Evolutionary conservation across 2,113 vertebrate species (phyloP).

Genomic region (Trematomus loennbergii): DNA sequence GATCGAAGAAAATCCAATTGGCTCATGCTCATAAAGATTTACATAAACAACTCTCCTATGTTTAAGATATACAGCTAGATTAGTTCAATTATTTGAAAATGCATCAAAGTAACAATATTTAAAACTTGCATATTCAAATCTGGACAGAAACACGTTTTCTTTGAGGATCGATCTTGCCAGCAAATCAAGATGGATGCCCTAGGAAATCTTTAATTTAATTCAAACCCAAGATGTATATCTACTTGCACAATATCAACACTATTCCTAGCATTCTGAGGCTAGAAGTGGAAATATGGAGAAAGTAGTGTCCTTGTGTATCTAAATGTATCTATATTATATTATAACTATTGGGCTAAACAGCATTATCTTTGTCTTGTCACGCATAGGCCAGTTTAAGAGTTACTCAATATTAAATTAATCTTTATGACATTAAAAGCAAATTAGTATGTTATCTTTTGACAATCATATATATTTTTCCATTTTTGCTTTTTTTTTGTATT

Average conservation of each 20-base stretch:
- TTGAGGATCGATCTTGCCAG: background rate
- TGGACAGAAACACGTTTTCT: background rate
- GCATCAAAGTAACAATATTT: constrained; percentile 50
- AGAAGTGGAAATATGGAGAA: constrained; percentile 35
- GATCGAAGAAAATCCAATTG: constrained; percentile 29
- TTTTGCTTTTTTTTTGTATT: too few relatives aligned
- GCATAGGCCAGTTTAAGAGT: too few relatives aligned
- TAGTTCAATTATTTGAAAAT: constrained; percentile 26
- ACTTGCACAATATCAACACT: constrained; percentile 20
- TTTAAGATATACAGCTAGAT: too few relatives aligned
- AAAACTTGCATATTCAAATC: constrained; percentile 9
- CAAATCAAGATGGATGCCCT: constrained; percentile 41
- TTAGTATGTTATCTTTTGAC: too few relatives aligned
- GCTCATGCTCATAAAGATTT: constrained; percentile 42
- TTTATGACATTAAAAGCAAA: too few relatives aligned
- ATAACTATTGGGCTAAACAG: background rate
- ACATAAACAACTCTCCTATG: constrained; percentile 26
- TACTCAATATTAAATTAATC: too few relatives aligned
- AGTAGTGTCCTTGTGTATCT: background rate
- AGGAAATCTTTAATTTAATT: constrained; percentile 51
- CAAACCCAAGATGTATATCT: constrained; percentile 43
- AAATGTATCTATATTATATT: background rate
- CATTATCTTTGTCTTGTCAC: background rate
- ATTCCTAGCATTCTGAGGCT: constrained; percentile 20
- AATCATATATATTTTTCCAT: too few relatives aligned